Evolutionary conservation across 64 coral and sea anemone genomes (phyloP).

Genomic region (Stichodactyla helianthus): DNA sequence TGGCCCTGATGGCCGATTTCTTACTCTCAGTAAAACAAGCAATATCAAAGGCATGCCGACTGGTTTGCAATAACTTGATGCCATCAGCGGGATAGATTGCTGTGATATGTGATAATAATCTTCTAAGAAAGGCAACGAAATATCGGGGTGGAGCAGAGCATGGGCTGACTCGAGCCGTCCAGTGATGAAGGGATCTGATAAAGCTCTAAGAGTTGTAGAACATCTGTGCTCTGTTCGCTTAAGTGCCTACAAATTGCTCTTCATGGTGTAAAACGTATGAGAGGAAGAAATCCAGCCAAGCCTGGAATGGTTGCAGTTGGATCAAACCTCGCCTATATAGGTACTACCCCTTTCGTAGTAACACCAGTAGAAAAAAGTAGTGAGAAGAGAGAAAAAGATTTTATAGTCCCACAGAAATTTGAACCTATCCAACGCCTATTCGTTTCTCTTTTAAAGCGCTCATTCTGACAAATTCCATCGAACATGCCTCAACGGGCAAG

Average conservation of each 20-base stretch:
- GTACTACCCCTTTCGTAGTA: too few species aligned
- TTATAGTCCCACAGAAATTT: too few species aligned
- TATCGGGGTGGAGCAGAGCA: not conserved
- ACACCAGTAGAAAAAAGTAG: too few species aligned
- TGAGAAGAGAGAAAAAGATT: too few species aligned
- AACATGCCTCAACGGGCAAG: too few species aligned
- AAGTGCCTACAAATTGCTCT: not conserved
- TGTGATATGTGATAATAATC: slow-evolving; percentile 22
- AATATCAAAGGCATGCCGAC: not conserved
- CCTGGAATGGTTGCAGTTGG: not conserved
- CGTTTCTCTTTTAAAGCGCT: too few species aligned
- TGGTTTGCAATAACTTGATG: not conserved
- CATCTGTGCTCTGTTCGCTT: not conserved
- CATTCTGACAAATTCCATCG: too few species aligned
- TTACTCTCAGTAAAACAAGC: not conserved
- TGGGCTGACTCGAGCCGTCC: not conserved
- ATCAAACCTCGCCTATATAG: not conserved
- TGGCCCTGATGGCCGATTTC: not conserved
- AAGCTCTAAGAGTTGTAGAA: not conserved
- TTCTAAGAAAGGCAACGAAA: slow-evolving; percentile 2
- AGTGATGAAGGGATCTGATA: not conserved
- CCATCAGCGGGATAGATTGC: not conserved
- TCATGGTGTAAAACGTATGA: not conserved
- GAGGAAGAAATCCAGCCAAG: not conserved
- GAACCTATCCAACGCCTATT: too few species aligned